phyloP scores from a whole-genome alignment of 64 coral and sea anemone species.

The Pocillopora damicornis region DNA sequence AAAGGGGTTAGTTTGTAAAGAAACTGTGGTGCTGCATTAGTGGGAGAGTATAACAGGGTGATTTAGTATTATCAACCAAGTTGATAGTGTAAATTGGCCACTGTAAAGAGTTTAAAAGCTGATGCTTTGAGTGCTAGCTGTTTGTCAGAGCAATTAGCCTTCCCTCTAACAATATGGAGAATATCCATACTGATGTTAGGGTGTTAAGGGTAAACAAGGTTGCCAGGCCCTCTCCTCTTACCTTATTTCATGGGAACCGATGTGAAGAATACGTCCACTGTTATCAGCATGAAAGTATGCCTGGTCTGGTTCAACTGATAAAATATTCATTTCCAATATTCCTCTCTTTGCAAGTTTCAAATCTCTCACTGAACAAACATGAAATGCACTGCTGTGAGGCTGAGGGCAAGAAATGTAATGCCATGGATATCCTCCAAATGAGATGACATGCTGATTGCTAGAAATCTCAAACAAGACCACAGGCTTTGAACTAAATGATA shows the following conservation, averaged over 20 bases:
- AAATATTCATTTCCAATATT: slow-evolving; percentile 30
- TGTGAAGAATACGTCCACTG: slow-evolving; percentile 84
- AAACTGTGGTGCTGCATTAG: no score
- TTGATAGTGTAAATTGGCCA: no score
- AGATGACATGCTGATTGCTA: slow-evolving; percentile 81
- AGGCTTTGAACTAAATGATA: slow-evolving; percentile 69
- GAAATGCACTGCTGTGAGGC: slow-evolving; percentile 49
- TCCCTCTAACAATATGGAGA: no score
- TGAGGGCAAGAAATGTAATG: slow-evolving; percentile 70
- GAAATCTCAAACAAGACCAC: slow-evolving; percentile 58
- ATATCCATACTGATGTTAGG: no score
- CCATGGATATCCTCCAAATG: slow-evolving; percentile 84
- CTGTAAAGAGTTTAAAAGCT: no score
- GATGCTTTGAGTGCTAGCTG: no score
- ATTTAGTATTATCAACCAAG: no score
- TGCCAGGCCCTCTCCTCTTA: background rate
- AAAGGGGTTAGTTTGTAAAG: no score
- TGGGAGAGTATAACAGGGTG: no score
- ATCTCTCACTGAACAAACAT: slow-evolving; percentile 55
- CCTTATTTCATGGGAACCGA: slow-evolving; percentile 71
- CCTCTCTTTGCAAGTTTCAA: slow-evolving; percentile 50
- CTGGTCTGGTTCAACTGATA: slow-evolving; percentile 76
- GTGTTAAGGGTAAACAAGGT: background rate
- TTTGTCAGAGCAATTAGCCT: no score
- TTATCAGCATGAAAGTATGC: slow-evolving; percentile 83